phyloP scores from a whole-genome alignment of 2,888 invertebrate genomes.

The Sisyra nigra region DNA sequence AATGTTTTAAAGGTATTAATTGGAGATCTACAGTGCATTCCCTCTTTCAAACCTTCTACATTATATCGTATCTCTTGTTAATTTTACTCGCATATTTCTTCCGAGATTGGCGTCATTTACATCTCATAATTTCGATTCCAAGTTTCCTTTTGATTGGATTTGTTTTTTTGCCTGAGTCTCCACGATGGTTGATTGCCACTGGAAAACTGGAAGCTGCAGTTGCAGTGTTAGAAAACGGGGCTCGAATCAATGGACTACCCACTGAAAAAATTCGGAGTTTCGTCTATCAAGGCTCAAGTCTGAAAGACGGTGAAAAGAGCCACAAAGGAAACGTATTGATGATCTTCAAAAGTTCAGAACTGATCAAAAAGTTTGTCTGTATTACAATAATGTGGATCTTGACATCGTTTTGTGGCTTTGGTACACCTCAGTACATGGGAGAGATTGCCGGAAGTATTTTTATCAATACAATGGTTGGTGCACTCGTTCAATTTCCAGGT shows the following conservation, averaged over 20 bases:
- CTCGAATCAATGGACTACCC: slow-evolving; percentile 35
- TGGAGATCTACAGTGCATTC: slow-evolving; percentile 4
- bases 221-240: slow-evolving; percentile 39
- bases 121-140: slow-evolving; percentile 46
- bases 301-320: too few species aligned
- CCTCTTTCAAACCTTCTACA: neutral
- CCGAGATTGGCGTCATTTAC: slow-evolving; percentile 47
- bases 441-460: too few species aligned
- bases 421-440: too few species aligned
- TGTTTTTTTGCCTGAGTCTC: slow-evolving; percentile 43
- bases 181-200: slow-evolving; percentile 49
- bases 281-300: neutral
- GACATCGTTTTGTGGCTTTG: too few species aligned
- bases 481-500: too few species aligned
- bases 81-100: slow-evolving; percentile 20
- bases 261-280: slow-evolving; percentile 1
- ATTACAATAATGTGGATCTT: too few species aligned
- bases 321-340: too few species aligned
- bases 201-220: slow-evolving; percentile 45
- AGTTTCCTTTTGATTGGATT: slow-evolving; percentile 30
- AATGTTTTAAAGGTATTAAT: slow-evolving; percentile 4
- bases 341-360: too few species aligned
- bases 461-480: too few species aligned
- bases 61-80: slow-evolving; percentile 5
- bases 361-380: too few species aligned